These are phyloP conservation scores for Holotrichia oblita DNA, from an alignment of 1,140 invertebrate species.

Conservation along the genomic window DNA sequence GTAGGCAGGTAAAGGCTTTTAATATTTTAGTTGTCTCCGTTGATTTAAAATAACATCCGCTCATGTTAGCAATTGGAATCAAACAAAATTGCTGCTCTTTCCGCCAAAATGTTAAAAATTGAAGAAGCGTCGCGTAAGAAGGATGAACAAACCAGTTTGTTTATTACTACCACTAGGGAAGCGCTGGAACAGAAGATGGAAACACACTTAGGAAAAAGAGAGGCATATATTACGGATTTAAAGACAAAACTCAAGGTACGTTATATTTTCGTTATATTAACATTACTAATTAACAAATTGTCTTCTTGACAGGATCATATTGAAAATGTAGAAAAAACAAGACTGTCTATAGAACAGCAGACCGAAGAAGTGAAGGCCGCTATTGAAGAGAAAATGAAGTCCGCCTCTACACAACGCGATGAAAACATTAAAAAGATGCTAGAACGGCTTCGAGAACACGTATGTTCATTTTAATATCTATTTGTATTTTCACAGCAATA, in stretches of 20 bases:
- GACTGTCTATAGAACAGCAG: slow-evolving; percentile 81
- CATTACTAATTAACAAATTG: slow-evolving; percentile 8
- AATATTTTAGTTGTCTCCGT: background rate
- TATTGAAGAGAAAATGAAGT: slow-evolving; percentile 85
- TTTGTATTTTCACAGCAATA: background rate
- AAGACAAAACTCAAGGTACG: slow-evolving; percentile 87
- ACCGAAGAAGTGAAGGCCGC: slow-evolving; percentile 83
- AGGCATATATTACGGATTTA: slow-evolving; percentile 86
- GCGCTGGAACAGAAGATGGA: slow-evolving; percentile 92
- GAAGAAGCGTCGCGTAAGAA: slow-evolving; percentile 90
- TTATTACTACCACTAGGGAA: slow-evolving; percentile 85
- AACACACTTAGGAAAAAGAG: slow-evolving; percentile 84
- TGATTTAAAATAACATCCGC: background rate
- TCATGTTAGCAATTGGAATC: slow-evolving; percentile 77
- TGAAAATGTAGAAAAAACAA: slow-evolving; percentile 85
- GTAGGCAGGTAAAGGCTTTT: slow-evolving; percentile 71
- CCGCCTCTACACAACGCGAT: slow-evolving; percentile 83
- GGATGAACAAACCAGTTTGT: slow-evolving; percentile 84
- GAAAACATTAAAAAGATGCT: slow-evolving; percentile 89
- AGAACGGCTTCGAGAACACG: slow-evolving; percentile 88
- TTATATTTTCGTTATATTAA: slow-evolving; percentile 36
- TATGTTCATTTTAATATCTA: slow-evolving; percentile 64
- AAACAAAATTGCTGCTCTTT: slow-evolving; percentile 82
- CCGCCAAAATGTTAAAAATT: slow-evolving; percentile 84
- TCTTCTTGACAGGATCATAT: slow-evolving; percentile 67